Evolutionary conservation across 1,140 invertebrate genomes (phyloP).

Genomic region (Apis dorsata): DNA sequence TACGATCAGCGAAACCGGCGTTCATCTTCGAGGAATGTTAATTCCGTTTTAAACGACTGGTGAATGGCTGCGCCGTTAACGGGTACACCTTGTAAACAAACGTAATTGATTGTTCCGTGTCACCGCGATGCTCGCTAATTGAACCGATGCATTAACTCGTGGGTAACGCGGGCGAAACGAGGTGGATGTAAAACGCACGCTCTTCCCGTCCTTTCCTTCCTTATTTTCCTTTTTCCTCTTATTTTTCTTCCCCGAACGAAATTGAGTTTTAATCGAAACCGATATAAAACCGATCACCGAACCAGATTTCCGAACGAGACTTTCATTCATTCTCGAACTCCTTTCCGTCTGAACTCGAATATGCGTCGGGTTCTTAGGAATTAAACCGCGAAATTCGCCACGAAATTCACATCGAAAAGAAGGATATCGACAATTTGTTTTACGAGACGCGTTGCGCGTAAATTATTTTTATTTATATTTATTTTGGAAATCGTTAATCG

Average conservation of each 20-base stretch:
- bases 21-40: constrained; percentile 60
- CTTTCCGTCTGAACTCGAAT: neutral
- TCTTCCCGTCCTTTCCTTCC: too few relatives aligned
- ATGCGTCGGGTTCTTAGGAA: neutral
- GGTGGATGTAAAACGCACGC: constrained; percentile 20
- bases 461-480: neutral
- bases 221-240: neutral
- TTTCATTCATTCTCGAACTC: neutral
- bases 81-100: constrained; percentile 66
- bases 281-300: neutral
- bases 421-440: neutral
- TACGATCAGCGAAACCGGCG: constrained; percentile 39
- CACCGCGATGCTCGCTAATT: constrained; percentile 56
- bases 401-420: too few relatives aligned
- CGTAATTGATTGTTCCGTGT: constrained; percentile 66
- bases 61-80: constrained; percentile 51
- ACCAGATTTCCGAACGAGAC: neutral
- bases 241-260: neutral
- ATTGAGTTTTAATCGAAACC: neutral
- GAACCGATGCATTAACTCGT: constrained; percentile 61
- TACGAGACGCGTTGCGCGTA: neutral
- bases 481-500: neutral
- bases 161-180: constrained; percentile 37
- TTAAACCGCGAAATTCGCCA: neutral
- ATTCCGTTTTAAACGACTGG: constrained; percentile 60